Percentiles rank a stretch among this genome's conserved stretches.
Conservation (phyloP, 2,797 vertebrate genomes). For the Pristis pectinata region DNA sequence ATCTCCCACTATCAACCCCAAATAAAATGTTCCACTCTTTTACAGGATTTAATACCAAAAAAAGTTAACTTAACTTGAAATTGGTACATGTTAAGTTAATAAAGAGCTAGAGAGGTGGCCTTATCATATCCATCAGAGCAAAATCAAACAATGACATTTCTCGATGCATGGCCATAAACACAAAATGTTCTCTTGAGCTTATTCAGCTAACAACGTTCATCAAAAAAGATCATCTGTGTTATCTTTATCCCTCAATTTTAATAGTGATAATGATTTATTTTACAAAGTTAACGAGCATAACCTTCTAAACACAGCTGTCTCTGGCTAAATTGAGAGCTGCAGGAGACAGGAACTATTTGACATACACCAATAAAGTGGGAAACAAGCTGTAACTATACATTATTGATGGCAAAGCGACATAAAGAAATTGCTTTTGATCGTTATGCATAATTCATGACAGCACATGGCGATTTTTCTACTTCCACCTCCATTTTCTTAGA, state of each 20-base stretch:
- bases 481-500: slow-evolving; percentile 30
- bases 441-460: slow-evolving; percentile 47
- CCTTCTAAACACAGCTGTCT: slow-evolving; percentile 37
- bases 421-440: slow-evolving; percentile 44
- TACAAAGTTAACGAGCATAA: slow-evolving; percentile 37
- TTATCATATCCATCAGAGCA: background rate
- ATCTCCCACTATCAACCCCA: background rate
- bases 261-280: slow-evolving; percentile 36
- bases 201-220: slow-evolving; percentile 17
- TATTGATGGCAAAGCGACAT: slow-evolving; percentile 46
- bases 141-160: slow-evolving; percentile 23
- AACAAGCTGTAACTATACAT: slow-evolving; percentile 46
- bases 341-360: slow-evolving; percentile 37
- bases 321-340: slow-evolving; percentile 32
- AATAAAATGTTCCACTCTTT: background rate
- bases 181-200: slow-evolving; percentile 10
- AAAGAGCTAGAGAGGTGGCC: background rate
- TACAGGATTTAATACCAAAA: background rate
- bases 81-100: background rate
- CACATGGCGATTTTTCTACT: slow-evolving; percentile 29
- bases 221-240: background rate
- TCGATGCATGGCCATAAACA: background rate
- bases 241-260: slow-evolving; percentile 27
- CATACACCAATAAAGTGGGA: slow-evolving; percentile 40
- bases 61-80: background rate